Percentiles rank a stretch among this genome's conserved stretches.
phyloP scores from a whole-genome alignment of 2,113 vertebrate genomes.

The Zapornia atra region DNA sequence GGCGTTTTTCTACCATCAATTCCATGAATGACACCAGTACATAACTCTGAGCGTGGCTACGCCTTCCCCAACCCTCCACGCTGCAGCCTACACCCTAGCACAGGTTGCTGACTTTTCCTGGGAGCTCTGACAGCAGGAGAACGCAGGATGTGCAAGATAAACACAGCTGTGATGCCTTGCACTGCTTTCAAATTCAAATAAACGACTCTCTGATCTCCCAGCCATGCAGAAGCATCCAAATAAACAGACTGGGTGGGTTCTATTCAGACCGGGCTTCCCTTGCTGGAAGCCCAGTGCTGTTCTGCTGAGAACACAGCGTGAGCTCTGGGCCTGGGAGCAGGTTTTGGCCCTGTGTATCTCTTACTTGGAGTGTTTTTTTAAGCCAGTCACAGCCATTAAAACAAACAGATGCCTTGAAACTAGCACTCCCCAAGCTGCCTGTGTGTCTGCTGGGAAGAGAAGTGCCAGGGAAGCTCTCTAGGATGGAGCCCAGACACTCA shows the following conservation, averaged over 20 bases:
- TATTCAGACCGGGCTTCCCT: background rate
- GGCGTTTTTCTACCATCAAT: background rate
- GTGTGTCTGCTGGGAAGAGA: background rate
- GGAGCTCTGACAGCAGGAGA: constrained; percentile 26
- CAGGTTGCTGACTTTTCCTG: constrained; percentile 18
- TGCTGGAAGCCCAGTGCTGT: background rate
- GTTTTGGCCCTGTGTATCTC: background rate
- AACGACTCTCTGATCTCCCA: background rate
- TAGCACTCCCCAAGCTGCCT: background rate
- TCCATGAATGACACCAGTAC: background rate
- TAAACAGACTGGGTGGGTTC: background rate
- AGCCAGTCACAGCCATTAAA: background rate
- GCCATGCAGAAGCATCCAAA: background rate
- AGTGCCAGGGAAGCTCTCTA: constrained; percentile 12
- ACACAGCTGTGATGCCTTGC: constrained; percentile 59
- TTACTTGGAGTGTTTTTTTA: background rate
- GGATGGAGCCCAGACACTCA: background rate
- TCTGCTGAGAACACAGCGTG: background rate
- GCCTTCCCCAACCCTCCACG: background rate
- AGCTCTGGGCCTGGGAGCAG: background rate
- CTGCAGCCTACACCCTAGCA: background rate
- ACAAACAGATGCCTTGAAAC: background rate
- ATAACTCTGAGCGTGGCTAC: background rate
- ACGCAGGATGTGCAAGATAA: constrained; percentile 50
- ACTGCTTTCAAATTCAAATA: constrained; percentile 34